Base-by-base conservation (phyloP, 2,797 vertebrate genomes). In the Rhinophrynus dorsalis region DNA sequence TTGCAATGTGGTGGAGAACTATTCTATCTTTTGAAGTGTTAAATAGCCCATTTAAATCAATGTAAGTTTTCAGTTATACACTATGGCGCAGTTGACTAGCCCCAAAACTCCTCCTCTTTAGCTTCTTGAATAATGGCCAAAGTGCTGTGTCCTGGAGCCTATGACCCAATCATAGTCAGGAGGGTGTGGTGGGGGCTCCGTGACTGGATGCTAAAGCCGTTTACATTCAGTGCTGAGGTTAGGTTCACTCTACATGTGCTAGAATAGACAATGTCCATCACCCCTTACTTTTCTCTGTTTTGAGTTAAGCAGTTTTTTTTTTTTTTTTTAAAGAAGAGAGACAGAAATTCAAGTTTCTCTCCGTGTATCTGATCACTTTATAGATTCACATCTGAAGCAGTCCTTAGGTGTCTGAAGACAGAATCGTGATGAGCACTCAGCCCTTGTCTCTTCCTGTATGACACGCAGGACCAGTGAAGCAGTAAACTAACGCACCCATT, bases 91-190 rank as follows among this genome's bases (percentile, higher is more conserved):
- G n/a, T n/a, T n/a, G n/a, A n/a, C n/a, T n/a, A n/a, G n/a, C n/a
- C n/a, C n/a, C n/a, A n/a, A n/a, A n/a, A n/a, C n/a, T n/a, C n/a
- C n/a, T n/a, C n/a, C n/a, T n/a, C n/a, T n/a, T n/a, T n/a, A n/a
- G n/a, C n/a, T n/a, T n/a, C n/a, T n/a, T n/a, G n/a, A n/a, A n/a
- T n/a, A n/a, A n/a, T n/a, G n/a, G n/a, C n/a, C n/a, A 73, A 73
- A 73, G 69, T 73, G 69, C 69, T 44, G 7, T 50, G 18, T 27
- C n/a, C 4, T 51, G 24, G 40, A 57, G 40, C 13, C 33, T 50
- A 17, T 0, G 10, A 2, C 33, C n/a, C 32, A 29, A 7, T 11
- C 26, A 32, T 9, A 27, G 12, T 5, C 1, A 15, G 47, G 37
- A 13, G 12, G 6, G 32, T 30, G n/a, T 18, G 9, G 6, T 7